These are phyloP conservation scores for Eurosta solidaginis DNA, from an alignment of 1,140 invertebrate species.

Conservation along the genomic window DNA sequence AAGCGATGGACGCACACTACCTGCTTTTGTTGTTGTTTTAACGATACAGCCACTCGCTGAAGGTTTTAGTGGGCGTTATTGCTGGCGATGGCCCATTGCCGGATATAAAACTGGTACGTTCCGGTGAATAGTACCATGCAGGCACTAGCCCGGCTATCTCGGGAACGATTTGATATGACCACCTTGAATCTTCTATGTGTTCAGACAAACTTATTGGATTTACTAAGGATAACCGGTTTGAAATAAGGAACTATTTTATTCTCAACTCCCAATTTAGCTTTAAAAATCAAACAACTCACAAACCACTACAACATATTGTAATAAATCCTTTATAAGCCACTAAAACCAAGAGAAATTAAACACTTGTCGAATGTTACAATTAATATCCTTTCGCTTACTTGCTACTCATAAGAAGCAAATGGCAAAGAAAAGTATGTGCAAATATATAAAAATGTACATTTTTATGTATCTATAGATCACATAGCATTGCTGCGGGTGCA, in stretches of 20 bases:
- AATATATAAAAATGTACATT: not conserved
- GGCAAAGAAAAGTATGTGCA: not conserved
- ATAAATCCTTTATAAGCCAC: slow-evolving; percentile 4
- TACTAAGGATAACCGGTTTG: too few relatives aligned
- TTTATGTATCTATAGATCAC: not conserved
- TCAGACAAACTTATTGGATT: too few relatives aligned
- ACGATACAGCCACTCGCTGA: too few relatives aligned
- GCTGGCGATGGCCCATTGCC: too few relatives aligned
- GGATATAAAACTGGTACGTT: too few relatives aligned
- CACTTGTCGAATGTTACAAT: slow-evolving; percentile 10
- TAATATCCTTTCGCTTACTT: not conserved
- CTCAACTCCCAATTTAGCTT: not conserved
- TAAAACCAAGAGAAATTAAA: slow-evolving; percentile 21
- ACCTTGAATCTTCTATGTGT: too few relatives aligned
- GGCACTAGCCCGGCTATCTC: too few relatives aligned
- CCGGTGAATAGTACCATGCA: too few relatives aligned
- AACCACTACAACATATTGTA: not conserved
- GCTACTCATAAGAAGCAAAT: not conserved
- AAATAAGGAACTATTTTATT: not conserved
- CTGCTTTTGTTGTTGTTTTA: too few relatives aligned
- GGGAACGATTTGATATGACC: too few relatives aligned
- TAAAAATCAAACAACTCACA: not conserved
- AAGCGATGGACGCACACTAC: too few relatives aligned
- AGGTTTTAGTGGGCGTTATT: too few relatives aligned
- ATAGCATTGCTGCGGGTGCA: slow-evolving; percentile 7